Conservation (phyloP, 2,113 vertebrate genomes). For the Alectura lathami region DNA sequence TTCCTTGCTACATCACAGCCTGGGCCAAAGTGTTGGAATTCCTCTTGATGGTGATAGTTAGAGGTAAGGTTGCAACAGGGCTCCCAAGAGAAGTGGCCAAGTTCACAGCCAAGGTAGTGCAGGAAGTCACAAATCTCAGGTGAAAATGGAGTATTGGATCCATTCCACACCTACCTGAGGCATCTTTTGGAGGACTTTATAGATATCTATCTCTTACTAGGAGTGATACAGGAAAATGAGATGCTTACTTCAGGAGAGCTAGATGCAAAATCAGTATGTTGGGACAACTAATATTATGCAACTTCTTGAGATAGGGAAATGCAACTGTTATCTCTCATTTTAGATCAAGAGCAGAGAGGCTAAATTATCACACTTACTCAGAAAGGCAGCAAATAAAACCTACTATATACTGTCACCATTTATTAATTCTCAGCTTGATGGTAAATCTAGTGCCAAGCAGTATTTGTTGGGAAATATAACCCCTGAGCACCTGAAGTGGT, state of each 20-base stretch:
- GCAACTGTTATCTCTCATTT: background rate
- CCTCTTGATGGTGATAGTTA: background rate
- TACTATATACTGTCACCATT: background rate
- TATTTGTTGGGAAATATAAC: background rate
- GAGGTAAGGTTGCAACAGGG: background rate
- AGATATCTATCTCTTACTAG: background rate
- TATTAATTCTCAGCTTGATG: background rate
- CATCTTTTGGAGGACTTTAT: background rate
- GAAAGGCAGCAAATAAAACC: background rate
- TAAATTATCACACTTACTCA: background rate
- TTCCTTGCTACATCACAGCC: background rate
- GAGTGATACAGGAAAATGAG: background rate
- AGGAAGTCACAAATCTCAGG: background rate
- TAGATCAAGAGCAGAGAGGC: background rate
- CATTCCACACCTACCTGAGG: background rate
- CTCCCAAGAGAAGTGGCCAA: background rate
- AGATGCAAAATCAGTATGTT: background rate
- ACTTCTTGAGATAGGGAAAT: background rate
- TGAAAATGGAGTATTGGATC: background rate
- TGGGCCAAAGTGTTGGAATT: background rate
- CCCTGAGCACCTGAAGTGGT: background rate
- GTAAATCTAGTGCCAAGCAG: background rate
- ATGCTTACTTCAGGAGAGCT: background rate
- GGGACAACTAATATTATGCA: background rate
- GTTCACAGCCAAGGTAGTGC: background rate